Conservation (phyloP, 2,888 invertebrate genomes). For the Sinopyrophorus schimmeli region DNA sequence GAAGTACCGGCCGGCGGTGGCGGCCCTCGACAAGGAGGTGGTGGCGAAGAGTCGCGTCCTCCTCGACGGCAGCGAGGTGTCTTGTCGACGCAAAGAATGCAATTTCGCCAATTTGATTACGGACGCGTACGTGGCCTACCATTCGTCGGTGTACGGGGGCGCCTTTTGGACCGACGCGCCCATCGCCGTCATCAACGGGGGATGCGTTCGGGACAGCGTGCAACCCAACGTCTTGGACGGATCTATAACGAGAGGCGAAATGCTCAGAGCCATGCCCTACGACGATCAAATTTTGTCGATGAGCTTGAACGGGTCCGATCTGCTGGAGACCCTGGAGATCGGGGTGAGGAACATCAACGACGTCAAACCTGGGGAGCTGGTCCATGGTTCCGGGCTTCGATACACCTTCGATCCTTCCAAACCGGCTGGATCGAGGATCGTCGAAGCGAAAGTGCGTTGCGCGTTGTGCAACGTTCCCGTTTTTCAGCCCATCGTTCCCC, state of each 20-base stretch:
- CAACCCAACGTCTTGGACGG: constrained; percentile 82
- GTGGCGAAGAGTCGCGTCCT: constrained; percentile 63
- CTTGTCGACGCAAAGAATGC: constrained; percentile 76
- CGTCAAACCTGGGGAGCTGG: constrained; percentile 80
- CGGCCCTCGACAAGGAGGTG: constrained; percentile 58
- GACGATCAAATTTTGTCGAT: constrained; percentile 68
- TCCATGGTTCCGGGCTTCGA: constrained; percentile 80
- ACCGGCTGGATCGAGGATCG: constrained; percentile 66
- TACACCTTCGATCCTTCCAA: constrained; percentile 70
- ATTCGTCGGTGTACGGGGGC: constrained; percentile 55
- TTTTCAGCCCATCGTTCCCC: constrained; percentile 60
- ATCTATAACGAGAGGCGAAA: constrained; percentile 75
- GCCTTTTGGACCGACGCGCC: constrained; percentile 76
- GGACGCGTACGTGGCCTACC: constrained; percentile 73
- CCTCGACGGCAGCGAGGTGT: constrained; percentile 64
- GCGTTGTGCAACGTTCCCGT: constrained; percentile 66
- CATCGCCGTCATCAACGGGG: too few species aligned
- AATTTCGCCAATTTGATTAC: constrained; percentile 82
- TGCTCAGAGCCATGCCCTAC: constrained; percentile 77
- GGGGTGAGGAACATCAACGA: too few species aligned
- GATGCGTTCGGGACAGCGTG: too few species aligned
- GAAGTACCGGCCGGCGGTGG: constrained; percentile 61
- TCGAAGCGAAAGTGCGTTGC: constrained; percentile 67
- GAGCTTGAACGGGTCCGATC: constrained; percentile 65
- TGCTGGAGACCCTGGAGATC: constrained; percentile 58